Evolutionary conservation across 2,888 invertebrate genomes (phyloP).

Genomic region (Drosophila austrosaltans): DNA sequence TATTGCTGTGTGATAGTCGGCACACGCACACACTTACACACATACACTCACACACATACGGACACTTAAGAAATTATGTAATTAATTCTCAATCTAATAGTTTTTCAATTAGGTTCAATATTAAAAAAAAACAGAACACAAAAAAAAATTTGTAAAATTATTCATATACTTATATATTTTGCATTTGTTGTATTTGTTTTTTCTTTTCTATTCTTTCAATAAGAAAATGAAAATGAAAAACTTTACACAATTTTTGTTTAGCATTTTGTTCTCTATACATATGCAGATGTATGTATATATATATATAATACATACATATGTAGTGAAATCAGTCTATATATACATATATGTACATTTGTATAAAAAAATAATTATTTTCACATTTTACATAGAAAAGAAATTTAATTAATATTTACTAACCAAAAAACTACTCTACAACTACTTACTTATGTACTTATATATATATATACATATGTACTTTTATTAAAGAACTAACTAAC

Average conservation of each 20-base stretch:
- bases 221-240: conserved; percentile 34
- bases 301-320: conserved; percentile 10
- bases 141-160: conserved; percentile 1
- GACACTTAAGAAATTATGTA: conserved; percentile 29
- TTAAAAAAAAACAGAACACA: background rate
- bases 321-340: conserved; percentile 13
- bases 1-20: conserved; percentile 25
- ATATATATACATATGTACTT: conserved; percentile 20
- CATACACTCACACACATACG: conserved; percentile 22
- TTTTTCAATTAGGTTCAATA: conserved; percentile 34
- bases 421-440: too few relatives aligned
- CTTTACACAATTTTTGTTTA: conserved; percentile 52
- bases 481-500: conserved; percentile 26
- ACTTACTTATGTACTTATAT: conserved; percentile 22
- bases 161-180: conserved; percentile 20
- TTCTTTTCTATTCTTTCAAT: background rate
- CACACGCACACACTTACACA: conserved; percentile 19
- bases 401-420: background rate
- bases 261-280: conserved; percentile 58
- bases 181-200: conserved; percentile 58
- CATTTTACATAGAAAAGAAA: conserved; percentile 37
- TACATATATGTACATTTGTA: conserved; percentile 33
- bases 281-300: background rate
- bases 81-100: conserved; percentile 31
- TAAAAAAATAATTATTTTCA: conserved; percentile 28